A percentile compares a stretch with the other conserved stretches of the same genome.
Conservation (phyloP, 2,797 vertebrate genomes). For the Schizothorax lantsangensis region DNA sequence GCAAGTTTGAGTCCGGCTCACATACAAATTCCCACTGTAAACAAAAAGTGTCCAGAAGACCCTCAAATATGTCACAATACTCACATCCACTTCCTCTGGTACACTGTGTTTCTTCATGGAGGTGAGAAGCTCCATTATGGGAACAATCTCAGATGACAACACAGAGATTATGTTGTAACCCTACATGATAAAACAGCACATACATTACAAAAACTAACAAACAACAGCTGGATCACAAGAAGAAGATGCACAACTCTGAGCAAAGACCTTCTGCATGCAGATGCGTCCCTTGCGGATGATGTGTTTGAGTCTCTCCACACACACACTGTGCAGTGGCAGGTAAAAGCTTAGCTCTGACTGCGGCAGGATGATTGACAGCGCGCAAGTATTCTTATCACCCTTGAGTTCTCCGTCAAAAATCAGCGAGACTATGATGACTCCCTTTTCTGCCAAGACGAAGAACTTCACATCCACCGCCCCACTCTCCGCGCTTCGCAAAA, state of each 20-base stretch:
- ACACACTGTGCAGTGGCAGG: conserved; percentile 91
- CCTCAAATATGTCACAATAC: conserved; percentile 56
- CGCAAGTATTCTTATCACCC: conserved; percentile 95
- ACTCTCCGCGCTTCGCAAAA: conserved; percentile 94
- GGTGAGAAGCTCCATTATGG: conserved; percentile 94
- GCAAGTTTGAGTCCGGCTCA: not conserved
- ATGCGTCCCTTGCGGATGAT: conserved; percentile 96
- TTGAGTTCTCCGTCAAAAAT: conserved; percentile 99
- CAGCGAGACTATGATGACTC: conserved; percentile 95
- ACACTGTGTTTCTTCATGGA: conserved; percentile 98
- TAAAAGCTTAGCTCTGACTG: conserved; percentile 94
- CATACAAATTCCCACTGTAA: not conserved
- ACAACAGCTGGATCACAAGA: not conserved
- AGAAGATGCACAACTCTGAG: not conserved
- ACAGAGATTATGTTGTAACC: conserved; percentile 95
- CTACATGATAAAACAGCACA: conserved; percentile 67
- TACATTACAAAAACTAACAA: not conserved
- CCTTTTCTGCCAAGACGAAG: conserved; percentile 95
- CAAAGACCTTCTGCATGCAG: conserved; percentile 97
- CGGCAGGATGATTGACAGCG: conserved; percentile 93
- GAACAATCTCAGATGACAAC: conserved; percentile 92
- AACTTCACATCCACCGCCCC: conserved; percentile 97
- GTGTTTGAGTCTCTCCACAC: conserved; percentile 93
- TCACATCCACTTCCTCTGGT: conserved; percentile 92
- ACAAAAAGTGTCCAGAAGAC: not conserved